These are phyloP conservation scores for Saccopteryx bilineata DNA, from an alignment of 2,113 vertebrate species.

Conservation along the genomic window DNA sequence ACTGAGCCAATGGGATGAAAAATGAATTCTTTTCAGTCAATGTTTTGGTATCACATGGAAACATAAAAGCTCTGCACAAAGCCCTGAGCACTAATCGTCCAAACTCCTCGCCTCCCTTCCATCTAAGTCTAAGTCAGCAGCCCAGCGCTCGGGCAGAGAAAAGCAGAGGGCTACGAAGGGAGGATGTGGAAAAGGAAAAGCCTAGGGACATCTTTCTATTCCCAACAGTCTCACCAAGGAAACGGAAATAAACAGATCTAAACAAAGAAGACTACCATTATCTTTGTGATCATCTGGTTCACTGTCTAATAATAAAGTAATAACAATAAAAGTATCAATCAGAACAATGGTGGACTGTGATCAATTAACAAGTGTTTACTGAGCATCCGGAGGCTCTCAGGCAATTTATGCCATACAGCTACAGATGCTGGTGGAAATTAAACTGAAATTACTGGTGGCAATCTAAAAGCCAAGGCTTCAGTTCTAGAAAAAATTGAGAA, in stretches of 20 bases:
- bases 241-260: background rate
- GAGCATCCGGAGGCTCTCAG: background rate
- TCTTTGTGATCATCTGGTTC: background rate
- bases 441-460: background rate
- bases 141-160: background rate
- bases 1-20: background rate
- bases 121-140: background rate
- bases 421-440: background rate
- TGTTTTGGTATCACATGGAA: background rate
- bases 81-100: background rate
- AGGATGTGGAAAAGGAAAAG: background rate
- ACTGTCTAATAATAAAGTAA: background rate
- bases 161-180: background rate
- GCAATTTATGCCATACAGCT: background rate
- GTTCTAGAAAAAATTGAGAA: background rate
- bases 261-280: background rate
- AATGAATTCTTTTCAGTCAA: background rate
- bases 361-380: background rate
- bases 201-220: background rate
- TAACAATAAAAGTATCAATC: background rate
- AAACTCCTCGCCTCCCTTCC: constrained; percentile 18
- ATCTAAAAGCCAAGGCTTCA: constrained; percentile 45
- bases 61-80: background rate
- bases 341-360: background rate
- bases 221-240: background rate